Evolutionary conservation across 2,888 invertebrate genomes (phyloP), one percentile per base, ranked within the genome.

Genomic region (Epistrophe grossulariae): DNA sequence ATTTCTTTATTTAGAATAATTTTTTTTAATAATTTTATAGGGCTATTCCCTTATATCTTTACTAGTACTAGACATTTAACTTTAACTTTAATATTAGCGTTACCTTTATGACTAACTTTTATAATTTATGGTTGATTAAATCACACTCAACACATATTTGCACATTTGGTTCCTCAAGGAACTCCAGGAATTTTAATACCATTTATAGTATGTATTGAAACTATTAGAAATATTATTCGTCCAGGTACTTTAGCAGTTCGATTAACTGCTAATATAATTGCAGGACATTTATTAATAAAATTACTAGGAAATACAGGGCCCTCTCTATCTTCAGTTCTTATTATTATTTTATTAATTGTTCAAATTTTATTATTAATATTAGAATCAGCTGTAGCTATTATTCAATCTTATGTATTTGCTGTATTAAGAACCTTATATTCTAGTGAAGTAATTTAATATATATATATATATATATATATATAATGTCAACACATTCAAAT

Each of bases 251-350:
- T 96, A 93, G 94, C 95, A 0, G 94, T 96, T 80, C 96, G 96
- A 88, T 91, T 96, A 93, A 94, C 95, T 7, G 96, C 96, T n/a
- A 96, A 96, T 94, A 96, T 96, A 95, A 95, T 96, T 94, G 95
- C 96, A 1, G 96, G 96, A 0, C 95, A 96, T 91, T 91, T 96
- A 92, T 89, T 96, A 91, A 92, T 96, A 94, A 95, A 95, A 1
- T 89, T 96, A 89, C 90, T 90, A 77, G 94, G 94, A 81, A 93
- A 93, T 88, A 93, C 93, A 4, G 93, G 92, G 0, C 89, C 90
- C 35, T 90, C 83, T 31, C 72, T 90, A 89, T 88, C 90, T 4
- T 79, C 74, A 57, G 52, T 90, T 70, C 81, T 91, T 71, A 60
- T 91, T 31, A 88, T 83, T 11, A 43, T 92, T 52, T 88, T 93